Evolutionary conservation across 2,888 invertebrate genomes (phyloP), one percentile per base, ranked within the genome.

Genomic region (Torymus aiolomorphi): DNA sequence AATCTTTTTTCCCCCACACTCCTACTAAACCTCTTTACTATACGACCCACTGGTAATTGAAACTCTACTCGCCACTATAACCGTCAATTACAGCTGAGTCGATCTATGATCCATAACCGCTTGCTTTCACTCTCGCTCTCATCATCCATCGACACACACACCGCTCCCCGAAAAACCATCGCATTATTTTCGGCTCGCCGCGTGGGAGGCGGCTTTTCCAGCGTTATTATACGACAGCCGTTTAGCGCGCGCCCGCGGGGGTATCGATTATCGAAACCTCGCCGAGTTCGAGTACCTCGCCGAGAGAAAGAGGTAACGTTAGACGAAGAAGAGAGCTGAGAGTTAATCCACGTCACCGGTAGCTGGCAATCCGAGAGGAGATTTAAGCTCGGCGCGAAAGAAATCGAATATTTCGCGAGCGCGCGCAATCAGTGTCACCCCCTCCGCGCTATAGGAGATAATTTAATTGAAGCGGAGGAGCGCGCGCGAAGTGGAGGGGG

Each of bases 231-330:
- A 31, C 82, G 84, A 84, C 86, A 87, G 85, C 83, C 84, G 85
- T 84, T 84, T 84, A 85, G 83, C 83, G 83, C 67, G 67, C 57
- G 24, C 12, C 14, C 1, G 57, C 49, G 54, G 78, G 78, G 74
- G 81, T 85, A 86, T 87, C 84, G 86, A 85, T 84, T 85, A 86
- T 84, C 81, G 86, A 88, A 87, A 82, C 86, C 85, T 83, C 63
- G 42, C 42, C 61, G 42, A 69, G 24, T 57, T 52, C 63, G 57
- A 51, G 67, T 65, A 18, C 67, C 16, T 59, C 16, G 0, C 20
- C 0, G 42, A 42, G 42, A 42, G 42, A 10, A 1, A 1, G 42
- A 42, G 31, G 76, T 70, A 76, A 70, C 70, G 20, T 20, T 62
- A 76, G 76, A 75, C 75, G 18, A 63, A 18, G 42, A 42, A 42